These are phyloP conservation scores for Epinephelus fuscoguttatus DNA, from an alignment of 2,113 vertebrate genomes.

Conservation along the genomic window DNA sequence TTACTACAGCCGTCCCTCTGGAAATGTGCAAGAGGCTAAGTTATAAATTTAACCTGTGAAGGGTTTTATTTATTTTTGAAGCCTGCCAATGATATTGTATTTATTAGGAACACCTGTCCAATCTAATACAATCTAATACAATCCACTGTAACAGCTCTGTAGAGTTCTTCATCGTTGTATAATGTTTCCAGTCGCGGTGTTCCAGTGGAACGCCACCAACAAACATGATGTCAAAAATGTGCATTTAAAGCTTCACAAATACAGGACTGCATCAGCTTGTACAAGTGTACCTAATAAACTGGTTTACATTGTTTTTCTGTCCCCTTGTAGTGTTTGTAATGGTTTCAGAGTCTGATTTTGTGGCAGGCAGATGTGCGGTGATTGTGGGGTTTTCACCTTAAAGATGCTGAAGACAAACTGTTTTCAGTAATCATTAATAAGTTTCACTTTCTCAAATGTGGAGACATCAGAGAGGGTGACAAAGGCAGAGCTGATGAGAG, in stretches of 20 bases:
- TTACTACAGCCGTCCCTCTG: constrained; percentile 24
- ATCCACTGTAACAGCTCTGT: not conserved
- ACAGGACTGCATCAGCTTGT: not conserved
- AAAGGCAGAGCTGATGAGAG: not conserved
- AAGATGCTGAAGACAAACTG: too few species aligned
- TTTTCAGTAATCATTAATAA: too few species aligned
- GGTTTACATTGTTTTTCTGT: not conserved
- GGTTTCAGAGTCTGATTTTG: too few species aligned
- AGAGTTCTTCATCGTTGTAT: not conserved
- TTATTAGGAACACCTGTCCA: constrained; percentile 2
- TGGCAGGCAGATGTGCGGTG: not conserved
- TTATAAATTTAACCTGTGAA: constrained; percentile 2
- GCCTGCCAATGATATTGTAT: constrained; percentile 1
- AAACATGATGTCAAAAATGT: too few species aligned
- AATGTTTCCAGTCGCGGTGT: not conserved
- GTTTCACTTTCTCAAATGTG: too few species aligned
- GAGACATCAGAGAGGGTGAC: not conserved
- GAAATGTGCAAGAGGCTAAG: not conserved
- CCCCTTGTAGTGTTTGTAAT: not conserved
- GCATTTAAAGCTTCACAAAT: not conserved
- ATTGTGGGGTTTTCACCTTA: not conserved
- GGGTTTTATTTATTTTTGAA: not conserved
- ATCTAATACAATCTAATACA: not conserved
- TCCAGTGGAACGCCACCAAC: not conserved
- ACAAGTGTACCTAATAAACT: not conserved